Evolutionary conservation across 2,888 invertebrate species (phyloP).

Genomic region (Hypomecis punctinalis): DNA sequence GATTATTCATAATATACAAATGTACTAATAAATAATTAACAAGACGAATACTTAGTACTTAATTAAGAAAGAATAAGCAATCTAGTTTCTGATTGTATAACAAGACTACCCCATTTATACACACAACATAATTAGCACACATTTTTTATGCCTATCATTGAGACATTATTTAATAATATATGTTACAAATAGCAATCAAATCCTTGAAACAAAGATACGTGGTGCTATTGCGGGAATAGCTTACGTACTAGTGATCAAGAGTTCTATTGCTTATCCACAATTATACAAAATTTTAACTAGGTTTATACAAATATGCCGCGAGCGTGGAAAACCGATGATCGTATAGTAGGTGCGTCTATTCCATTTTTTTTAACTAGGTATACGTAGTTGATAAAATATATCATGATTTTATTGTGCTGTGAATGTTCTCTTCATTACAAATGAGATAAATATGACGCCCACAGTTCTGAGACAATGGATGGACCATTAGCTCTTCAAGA

Average conservation of each 20-base stretch:
- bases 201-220: slow-evolving; percentile 19
- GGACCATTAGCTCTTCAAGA: too few relatives aligned
- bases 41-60: background rate
- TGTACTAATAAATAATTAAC: background rate
- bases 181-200: background rate
- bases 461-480: too few relatives aligned
- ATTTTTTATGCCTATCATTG: background rate
- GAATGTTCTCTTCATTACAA: too few relatives aligned
- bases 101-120: background rate
- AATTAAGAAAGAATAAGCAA: background rate
- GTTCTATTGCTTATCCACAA: background rate
- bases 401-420: too few relatives aligned
- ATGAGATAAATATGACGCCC: too few relatives aligned
- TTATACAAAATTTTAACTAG: background rate
- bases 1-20: background rate
- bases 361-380: too few relatives aligned
- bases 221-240: slow-evolving; percentile 21
- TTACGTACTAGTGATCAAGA: slow-evolving; percentile 16
- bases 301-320: too few relatives aligned
- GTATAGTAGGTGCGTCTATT: too few relatives aligned
- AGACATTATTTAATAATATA: background rate
- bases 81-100: background rate
- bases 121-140: slow-evolving; percentile 3
- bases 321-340: too few relatives aligned
- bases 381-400: too few relatives aligned